These are phyloP conservation scores for Leptopilina drosophilae DNA, from an alignment of 2,888 invertebrate species.

Conservation along the genomic window DNA sequence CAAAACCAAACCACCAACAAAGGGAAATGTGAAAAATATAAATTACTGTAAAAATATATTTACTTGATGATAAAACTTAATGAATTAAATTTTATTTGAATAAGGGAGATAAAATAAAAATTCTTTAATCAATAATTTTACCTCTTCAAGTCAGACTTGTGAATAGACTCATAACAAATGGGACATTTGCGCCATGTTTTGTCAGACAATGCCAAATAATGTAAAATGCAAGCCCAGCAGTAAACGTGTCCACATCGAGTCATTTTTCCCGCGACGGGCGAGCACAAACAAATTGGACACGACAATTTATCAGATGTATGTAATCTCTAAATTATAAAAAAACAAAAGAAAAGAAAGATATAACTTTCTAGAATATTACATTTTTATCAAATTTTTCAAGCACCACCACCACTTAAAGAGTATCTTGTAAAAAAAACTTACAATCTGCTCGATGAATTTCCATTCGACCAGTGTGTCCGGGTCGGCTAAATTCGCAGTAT, in stretches of 20 bases:
- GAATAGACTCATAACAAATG: constrained; percentile 91
- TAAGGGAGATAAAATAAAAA: no score
- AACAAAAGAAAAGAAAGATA: background rate
- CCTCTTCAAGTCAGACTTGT: constrained; percentile 90
- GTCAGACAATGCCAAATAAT: constrained; percentile 92
- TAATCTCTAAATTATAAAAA: constrained; percentile 78
- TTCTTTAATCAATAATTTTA: constrained; percentile 67
- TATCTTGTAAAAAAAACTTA: constrained; percentile 83
- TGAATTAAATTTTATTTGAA: no score
- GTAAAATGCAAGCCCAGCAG: constrained; percentile 97
- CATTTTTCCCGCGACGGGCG: constrained; percentile 92
- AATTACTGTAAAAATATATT: background rate
- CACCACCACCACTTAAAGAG: background rate
- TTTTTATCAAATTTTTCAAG: no score
- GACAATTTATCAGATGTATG: constrained; percentile 83
- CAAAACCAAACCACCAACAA: constrained; percentile 50
- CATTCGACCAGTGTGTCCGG: constrained; percentile 95
- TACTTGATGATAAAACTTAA: background rate
- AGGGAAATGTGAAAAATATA: background rate
- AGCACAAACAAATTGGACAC: constrained; percentile 95
- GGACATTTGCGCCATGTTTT: constrained; percentile 92
- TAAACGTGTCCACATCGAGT: constrained; percentile 97
- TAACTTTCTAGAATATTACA: background rate
- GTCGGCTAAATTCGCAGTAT: constrained; percentile 86
- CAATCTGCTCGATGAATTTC: constrained; percentile 95